Percentiles rank a stretch among this genome's conserved stretches.
These are phyloP conservation scores for Pimpla rufipes DNA, from an alignment of 2,888 invertebrate genomes.

Conservation along the genomic window DNA sequence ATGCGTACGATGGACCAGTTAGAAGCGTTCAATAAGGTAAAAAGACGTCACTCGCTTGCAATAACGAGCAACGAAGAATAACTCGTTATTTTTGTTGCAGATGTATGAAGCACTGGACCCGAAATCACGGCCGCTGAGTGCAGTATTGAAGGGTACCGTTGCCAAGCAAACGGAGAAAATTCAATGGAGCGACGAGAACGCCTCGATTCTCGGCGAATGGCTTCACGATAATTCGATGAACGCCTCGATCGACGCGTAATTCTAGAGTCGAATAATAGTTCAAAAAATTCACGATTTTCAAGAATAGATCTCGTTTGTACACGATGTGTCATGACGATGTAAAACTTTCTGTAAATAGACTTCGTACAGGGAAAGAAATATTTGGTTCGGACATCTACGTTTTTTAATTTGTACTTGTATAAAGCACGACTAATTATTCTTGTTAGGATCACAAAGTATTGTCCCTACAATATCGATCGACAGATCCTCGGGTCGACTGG, in stretches of 20 bases:
- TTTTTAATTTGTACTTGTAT: no score
- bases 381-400: no score
- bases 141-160: conserved; percentile 34
- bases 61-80: background rate
- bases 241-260: background rate
- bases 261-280: background rate
- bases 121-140: conserved; percentile 18
- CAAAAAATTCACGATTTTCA: background rate
- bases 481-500: no score
- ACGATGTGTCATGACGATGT: background rate
- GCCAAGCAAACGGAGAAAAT: conserved; percentile 52
- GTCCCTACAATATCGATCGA: no score
- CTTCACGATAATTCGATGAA: conserved; percentile 53
- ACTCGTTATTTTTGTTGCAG: conserved; percentile 45
- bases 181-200: conserved; percentile 62
- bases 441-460: no score
- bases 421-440: no score
- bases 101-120: conserved; percentile 48
- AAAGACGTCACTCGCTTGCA: background rate
- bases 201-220: conserved; percentile 65
- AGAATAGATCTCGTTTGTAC: background rate
- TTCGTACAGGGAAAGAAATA: no score
- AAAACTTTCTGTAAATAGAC: background rate
- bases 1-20: conserved; percentile 55
- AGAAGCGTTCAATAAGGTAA: conserved; percentile 51